A percentile compares a stretch with the other conserved stretches of the same genome.
These are phyloP conservation scores for Opisthograptis luteolata DNA, from an alignment of 2,888 invertebrate genomes.

Conservation along the genomic window DNA sequence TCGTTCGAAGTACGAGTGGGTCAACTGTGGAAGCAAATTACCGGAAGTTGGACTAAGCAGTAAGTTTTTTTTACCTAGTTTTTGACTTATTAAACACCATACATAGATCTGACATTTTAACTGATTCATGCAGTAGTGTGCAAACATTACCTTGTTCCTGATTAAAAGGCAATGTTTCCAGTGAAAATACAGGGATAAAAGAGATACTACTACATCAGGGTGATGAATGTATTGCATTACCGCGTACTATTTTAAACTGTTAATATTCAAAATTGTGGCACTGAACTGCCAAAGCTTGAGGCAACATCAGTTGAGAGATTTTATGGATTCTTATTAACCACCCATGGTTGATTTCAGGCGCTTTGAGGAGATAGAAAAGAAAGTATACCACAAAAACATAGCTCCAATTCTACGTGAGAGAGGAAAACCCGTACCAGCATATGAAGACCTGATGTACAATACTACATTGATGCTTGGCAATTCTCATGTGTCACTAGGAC, in stretches of 20 bases:
- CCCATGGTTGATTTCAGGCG: slow-evolving; percentile 18
- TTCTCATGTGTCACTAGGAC: slow-evolving; percentile 56
- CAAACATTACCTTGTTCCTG: too few relatives aligned
- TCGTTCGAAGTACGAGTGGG: slow-evolving; percentile 44
- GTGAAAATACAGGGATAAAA: too few relatives aligned
- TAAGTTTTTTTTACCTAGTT: slow-evolving; percentile 1
- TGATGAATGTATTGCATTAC: too few relatives aligned
- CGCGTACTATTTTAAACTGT: too few relatives aligned
- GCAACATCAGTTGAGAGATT: too few relatives aligned
- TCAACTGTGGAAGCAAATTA: slow-evolving; percentile 39
- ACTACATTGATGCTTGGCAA: slow-evolving; percentile 60
- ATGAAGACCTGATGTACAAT: slow-evolving; percentile 51
- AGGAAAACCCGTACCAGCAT: slow-evolving; percentile 45
- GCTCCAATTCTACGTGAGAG: slow-evolving; percentile 31
- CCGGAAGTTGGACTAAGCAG: background rate
- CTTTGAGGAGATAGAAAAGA: slow-evolving; percentile 16
- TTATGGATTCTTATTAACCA: background rate
- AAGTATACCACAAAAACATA: slow-evolving; percentile 22
- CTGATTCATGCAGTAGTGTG: too few relatives aligned
- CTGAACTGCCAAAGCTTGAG: too few relatives aligned
- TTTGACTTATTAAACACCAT: too few relatives aligned
- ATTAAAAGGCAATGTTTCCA: too few relatives aligned
- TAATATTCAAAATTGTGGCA: too few relatives aligned
- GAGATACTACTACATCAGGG: too few relatives aligned
- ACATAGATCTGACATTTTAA: too few relatives aligned